phyloP scores from a whole-genome alignment of 2,113 vertebrate genomes.

The Lophura nycthemera region DNA sequence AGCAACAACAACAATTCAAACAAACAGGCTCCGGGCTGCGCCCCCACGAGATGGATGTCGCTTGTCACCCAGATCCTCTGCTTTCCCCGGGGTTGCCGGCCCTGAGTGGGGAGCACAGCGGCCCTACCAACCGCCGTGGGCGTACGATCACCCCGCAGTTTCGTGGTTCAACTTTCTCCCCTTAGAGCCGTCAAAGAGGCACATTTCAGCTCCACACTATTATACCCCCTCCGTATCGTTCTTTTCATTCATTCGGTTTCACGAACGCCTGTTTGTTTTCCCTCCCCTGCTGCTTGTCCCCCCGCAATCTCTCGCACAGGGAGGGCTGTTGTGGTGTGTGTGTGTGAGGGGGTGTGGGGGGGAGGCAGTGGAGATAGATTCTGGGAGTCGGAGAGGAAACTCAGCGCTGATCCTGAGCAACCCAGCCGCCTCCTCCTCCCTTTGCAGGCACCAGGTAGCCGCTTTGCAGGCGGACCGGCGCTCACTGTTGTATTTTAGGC shows the following conservation, averaged over 20 bases:
- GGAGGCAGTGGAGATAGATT: neutral
- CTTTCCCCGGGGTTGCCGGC: too few relatives aligned
- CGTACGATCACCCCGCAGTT: neutral
- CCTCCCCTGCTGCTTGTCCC: neutral
- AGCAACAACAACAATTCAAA: neutral
- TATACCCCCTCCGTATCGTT: neutral
- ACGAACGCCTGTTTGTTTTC: fast-evolving
- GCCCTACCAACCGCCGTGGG: neutral
- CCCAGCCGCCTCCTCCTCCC: too few relatives aligned
- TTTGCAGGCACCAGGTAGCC: neutral
- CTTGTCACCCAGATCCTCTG: neutral
- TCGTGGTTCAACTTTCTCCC: neutral
- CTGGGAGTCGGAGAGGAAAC: neutral
- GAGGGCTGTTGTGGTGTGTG: fast-evolving
- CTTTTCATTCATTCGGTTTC: neutral
- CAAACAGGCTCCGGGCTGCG: neutral
- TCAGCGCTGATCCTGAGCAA: neutral
- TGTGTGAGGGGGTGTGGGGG: too few relatives aligned
- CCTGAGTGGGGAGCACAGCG: neutral
- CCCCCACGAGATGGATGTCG: neutral
- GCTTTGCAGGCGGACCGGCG: neutral
- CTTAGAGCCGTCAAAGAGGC: neutral
- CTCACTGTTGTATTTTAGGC: neutral
- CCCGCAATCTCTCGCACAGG: neutral
- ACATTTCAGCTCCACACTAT: fast-evolving